Conservation (phyloP, 2,888 invertebrate species). For the Miltochrista miniata region DNA sequence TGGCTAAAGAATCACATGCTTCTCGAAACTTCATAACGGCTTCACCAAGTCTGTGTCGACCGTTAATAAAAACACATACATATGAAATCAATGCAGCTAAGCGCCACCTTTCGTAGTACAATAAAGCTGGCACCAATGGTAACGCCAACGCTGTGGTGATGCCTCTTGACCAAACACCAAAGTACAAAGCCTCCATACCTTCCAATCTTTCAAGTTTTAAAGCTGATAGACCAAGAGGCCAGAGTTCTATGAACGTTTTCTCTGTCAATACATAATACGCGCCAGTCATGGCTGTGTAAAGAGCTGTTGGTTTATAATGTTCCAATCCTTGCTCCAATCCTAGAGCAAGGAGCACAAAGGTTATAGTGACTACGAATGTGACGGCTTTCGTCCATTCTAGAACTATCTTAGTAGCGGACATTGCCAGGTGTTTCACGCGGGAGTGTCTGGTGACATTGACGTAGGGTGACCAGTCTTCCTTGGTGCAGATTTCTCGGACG, state of each 20-base stretch:
- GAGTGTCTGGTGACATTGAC: constrained; percentile 89
- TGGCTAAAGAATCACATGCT: constrained; percentile 85
- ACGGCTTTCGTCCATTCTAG: constrained; percentile 93
- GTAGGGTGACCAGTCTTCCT: constrained; percentile 91
- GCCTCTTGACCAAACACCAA: constrained; percentile 85
- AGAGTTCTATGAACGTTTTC: constrained; percentile 87
- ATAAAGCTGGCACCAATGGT: constrained; percentile 82
- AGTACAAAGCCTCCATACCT: constrained; percentile 88
- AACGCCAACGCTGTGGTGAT: constrained; percentile 84
- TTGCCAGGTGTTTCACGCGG: constrained; percentile 89
- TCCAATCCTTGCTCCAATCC: constrained; percentile 90
- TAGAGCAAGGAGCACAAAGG: constrained; percentile 89
- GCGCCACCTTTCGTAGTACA: constrained; percentile 82
- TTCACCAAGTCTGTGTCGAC: constrained; percentile 85
- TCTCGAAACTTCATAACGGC: constrained; percentile 80
- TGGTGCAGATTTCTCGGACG: constrained; percentile 88
- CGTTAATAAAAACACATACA: constrained; percentile 86
- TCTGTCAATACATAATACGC: constrained; percentile 89
- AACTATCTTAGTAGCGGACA: constrained; percentile 92
- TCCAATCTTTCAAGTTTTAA: constrained; percentile 86
- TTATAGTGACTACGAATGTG: constrained; percentile 90
- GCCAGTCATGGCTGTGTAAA: constrained; percentile 87
- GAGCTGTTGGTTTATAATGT: constrained; percentile 87
- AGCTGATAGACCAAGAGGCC: constrained; percentile 83
- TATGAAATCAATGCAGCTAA: constrained; percentile 85